A percentile compares a stretch with the other conserved stretches of the same genome.
Evolutionary conservation across 1,140 invertebrate species (phyloP).

Genomic region (Lordiphosa stackelbergi): DNA sequence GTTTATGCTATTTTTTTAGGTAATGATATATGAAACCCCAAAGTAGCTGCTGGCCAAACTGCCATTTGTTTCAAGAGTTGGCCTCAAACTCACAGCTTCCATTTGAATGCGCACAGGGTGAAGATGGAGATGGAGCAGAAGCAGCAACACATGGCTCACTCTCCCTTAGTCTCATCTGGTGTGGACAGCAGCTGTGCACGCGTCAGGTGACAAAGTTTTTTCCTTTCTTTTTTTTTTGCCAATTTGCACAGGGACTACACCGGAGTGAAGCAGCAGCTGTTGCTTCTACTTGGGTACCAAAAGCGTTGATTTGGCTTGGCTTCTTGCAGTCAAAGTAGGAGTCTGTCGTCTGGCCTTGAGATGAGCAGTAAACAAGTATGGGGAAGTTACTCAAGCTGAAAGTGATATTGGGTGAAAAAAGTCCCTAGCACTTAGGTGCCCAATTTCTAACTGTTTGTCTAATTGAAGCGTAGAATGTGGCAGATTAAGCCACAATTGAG

Average conservation of each 20-base stretch:
- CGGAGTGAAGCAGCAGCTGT: constrained; percentile 48
- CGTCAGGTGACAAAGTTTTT: constrained; percentile 64
- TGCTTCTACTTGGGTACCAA: constrained; percentile 32
- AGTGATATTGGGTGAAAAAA: constrained; percentile 14
- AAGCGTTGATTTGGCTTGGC: constrained; percentile 33
- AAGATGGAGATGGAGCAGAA: constrained; percentile 22
- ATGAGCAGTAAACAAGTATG: constrained; percentile 34
- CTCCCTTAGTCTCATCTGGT: constrained; percentile 13
- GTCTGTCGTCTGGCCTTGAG: constrained; percentile 7
- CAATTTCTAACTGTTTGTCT: background rate
- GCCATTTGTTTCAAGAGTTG: constrained; percentile 60
- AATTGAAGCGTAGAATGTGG: background rate
- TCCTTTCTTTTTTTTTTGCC: constrained; percentile 6
- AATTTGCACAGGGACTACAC: constrained; percentile 36
- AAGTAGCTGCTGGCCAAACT: constrained; percentile 60
- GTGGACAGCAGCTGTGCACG: constrained; percentile 65
- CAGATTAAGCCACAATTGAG: too few species aligned
- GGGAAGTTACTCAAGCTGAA: constrained; percentile 38
- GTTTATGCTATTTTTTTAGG: constrained; percentile 21
- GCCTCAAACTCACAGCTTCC: constrained; percentile 59
- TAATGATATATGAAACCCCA: constrained; percentile 70
- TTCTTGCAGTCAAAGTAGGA: constrained; percentile 31
- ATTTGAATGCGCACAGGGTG: constrained; percentile 65
- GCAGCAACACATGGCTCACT: constrained; percentile 59
- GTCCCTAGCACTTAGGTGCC: background rate